Evolutionary conservation across 2,888 invertebrate species (phyloP).

Genomic region (Amitus sp.): DNA sequence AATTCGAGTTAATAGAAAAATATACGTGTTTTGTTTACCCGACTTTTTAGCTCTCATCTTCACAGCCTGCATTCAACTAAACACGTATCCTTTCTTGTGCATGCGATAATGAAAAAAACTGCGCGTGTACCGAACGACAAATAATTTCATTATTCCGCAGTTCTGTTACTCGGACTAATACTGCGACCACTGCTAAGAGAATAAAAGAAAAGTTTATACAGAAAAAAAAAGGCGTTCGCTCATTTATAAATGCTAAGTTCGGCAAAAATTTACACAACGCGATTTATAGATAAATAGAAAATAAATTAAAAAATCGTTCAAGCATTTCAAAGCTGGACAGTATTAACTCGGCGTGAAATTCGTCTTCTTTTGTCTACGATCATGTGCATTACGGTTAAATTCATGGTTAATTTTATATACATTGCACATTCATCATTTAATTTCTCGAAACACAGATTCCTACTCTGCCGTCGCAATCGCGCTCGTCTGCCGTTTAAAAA

Average conservation of each 20-base stretch:
- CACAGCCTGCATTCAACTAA: conserved; percentile 58
- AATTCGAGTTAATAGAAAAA: conserved; percentile 42
- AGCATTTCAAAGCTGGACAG: conserved; percentile 3
- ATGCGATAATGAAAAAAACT: conserved; percentile 4
- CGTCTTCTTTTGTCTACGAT: too few relatives aligned
- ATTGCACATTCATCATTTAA: conserved; percentile 5
- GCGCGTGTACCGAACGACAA: neutral
- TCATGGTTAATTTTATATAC: conserved; percentile 36
- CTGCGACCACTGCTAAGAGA: too few relatives aligned
- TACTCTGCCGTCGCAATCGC: neutral
- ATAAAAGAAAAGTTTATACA: neutral
- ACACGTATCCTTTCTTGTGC: conserved; percentile 39
- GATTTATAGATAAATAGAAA: neutral
- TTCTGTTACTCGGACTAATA: too few relatives aligned
- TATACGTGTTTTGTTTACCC: conserved; percentile 42
- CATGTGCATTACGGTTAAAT: conserved; percentile 35
- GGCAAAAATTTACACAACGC: neutral
- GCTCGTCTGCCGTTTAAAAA: too few relatives aligned
- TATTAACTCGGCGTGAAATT: too few relatives aligned
- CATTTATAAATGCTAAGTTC: neutral
- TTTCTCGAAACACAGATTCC: neutral
- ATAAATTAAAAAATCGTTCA: conserved; percentile 4
- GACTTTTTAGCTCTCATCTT: conserved; percentile 42
- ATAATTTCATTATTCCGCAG: neutral
- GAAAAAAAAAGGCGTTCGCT: neutral